A percentile compares a stretch with the other conserved stretches of the same genome.
Conservation (phyloP, 1,140 invertebrate genomes). For the Fragariocoptes setiger region DNA sequence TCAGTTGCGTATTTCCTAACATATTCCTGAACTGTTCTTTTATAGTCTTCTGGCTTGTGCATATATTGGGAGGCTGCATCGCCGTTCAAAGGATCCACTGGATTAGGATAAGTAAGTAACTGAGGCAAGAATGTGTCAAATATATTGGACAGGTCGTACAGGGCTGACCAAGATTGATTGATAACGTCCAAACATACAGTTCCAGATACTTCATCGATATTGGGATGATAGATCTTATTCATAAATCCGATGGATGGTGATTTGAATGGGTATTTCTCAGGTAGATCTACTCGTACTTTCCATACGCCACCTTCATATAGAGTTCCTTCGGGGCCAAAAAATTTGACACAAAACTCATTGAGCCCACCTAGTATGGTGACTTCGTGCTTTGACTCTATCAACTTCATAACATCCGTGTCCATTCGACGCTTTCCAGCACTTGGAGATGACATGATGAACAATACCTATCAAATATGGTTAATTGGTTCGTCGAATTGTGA, state of each 20-base stretch:
- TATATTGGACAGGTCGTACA: slow-evolving; percentile 86
- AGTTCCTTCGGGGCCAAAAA: slow-evolving; percentile 81
- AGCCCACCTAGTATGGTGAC: slow-evolving; percentile 87
- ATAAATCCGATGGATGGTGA: slow-evolving; percentile 98
- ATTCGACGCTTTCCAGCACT: slow-evolving; percentile 97
- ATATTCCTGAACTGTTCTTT: slow-evolving; percentile 85
- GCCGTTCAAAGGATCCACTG: slow-evolving; percentile 90
- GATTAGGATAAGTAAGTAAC: slow-evolving; percentile 91
- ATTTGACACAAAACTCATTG: slow-evolving; percentile 98
- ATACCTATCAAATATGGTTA: too few species aligned
- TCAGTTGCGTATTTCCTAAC: slow-evolving; percentile 88
- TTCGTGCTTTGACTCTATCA: slow-evolving; percentile 98
- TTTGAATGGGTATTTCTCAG: slow-evolving; percentile 98
- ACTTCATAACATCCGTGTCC: slow-evolving; percentile 99
- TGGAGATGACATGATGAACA: slow-evolving; percentile 86
- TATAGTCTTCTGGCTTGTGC: slow-evolving; percentile 98
- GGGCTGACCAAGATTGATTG: slow-evolving; percentile 37
- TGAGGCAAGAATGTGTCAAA: slow-evolving; percentile 99
- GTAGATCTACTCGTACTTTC: slow-evolving; percentile 92
- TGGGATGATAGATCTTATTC: slow-evolving; percentile 98
- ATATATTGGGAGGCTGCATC: slow-evolving; percentile 96
- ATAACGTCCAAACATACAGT: slow-evolving; percentile 99
- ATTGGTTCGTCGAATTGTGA: too few species aligned
- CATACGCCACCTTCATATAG: slow-evolving; percentile 97
- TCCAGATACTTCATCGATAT: slow-evolving; percentile 97